Base-by-base conservation (phyloP, 2,888 invertebrate genomes). In the Heliconius sara region DNA sequence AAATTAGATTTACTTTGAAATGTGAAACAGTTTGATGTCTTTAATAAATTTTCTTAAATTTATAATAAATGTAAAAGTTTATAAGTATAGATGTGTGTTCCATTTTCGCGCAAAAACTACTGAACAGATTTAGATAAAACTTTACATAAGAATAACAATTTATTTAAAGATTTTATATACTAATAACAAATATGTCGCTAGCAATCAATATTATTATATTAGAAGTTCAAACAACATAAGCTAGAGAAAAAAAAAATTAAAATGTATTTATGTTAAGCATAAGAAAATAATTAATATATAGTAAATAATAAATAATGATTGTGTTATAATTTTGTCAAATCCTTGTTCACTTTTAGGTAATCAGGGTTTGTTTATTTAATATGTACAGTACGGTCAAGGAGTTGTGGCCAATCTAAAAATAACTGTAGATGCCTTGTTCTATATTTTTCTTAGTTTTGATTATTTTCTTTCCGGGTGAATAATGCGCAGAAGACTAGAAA, bases 331-430 rank as follows among this genome's bases (percentile, higher is more conserved):
- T 39, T 67, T 9, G 13, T 16, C 25, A 43, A 43, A n/a, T 67
- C 6, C 22, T 63, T 39, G 16, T 74, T 25, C 43, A 25, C 19
- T n/a, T 60, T 27, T 5, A 39, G 65, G 65, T 63, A 25, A 74
- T n/a, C 74, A 63, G 63, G 74, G 74, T 63, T 74, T 63, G 60
- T n/a, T 30, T 74, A 5, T 27, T 72, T 25, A 19, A 22, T 39
- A n/a, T 39, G 16, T 47, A 43, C 19, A 27, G 16, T 57, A 57
- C 3, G 22, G 9, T 57, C 57, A 57, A n/a, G 9, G 57, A 9
- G 3, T 57, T 22, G 57, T 9, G 22, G 57, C 2, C 22, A 9
- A 3, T n/a, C 47, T 22, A 22, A n/a, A 57, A 9, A 6, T 57
- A 57, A 9, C 22, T 57, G 22, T 57, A 57, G 9, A 57, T 57